Percentiles rank a stretch among this genome's conserved stretches.
Evolutionary conservation across 2,888 invertebrate genomes (phyloP).

Genomic region (Drosophila greeni): DNA sequence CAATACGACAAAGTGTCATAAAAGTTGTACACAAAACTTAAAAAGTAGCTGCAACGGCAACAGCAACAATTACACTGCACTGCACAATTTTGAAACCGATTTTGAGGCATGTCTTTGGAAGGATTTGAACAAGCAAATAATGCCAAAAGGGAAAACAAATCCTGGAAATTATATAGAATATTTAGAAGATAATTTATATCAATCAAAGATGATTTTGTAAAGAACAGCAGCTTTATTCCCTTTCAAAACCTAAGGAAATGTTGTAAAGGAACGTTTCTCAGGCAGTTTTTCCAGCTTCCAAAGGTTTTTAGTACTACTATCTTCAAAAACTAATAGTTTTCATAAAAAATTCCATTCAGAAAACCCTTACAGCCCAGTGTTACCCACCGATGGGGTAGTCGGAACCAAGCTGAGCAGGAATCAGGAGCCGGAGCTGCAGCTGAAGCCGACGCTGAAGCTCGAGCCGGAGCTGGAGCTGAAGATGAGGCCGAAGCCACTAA

Average conservation of each 20-base stretch:
- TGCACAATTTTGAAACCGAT: background rate
- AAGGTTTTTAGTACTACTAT: no score
- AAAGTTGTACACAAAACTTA: constrained; percentile 72
- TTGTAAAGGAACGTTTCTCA: no score
- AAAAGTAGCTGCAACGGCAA: constrained; percentile 62
- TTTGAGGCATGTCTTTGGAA: background rate
- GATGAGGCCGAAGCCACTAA: constrained; percentile 45
- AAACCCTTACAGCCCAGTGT: background rate
- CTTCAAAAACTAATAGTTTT: background rate
- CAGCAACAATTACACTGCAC: constrained; percentile 44
- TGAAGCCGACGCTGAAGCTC: constrained; percentile 2
- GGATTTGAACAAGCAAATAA: no score
- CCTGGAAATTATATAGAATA: no score
- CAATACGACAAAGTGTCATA: constrained; percentile 73
- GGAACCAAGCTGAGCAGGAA: constrained; percentile 1
- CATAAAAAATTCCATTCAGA: background rate
- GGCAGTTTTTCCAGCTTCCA: background rate
- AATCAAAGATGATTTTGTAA: background rate
- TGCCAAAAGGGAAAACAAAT: no score
- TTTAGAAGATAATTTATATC: no score
- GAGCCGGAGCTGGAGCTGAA: constrained; percentile 4
- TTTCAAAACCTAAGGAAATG: background rate
- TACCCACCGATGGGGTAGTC: constrained; percentile 43
- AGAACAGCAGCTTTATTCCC: background rate
- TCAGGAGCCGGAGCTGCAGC: constrained; percentile 18